phyloP scores from a whole-genome alignment of 2,888 invertebrate species.

The Ochropleura plecta region DNA sequence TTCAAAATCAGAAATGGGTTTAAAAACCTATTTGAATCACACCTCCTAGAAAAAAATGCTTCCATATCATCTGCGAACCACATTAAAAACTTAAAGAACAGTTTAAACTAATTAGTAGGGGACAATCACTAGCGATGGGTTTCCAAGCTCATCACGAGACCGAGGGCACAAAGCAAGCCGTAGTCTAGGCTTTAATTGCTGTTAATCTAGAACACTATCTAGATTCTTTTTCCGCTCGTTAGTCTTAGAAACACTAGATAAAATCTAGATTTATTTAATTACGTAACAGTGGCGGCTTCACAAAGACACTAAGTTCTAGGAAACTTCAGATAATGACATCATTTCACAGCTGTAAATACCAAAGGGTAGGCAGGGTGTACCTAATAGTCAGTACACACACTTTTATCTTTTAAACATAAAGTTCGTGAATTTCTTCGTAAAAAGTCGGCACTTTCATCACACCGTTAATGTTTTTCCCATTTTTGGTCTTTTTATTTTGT shows the following conservation, averaged over 20 bases:
- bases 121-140: conserved; percentile 62
- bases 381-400: not conserved
- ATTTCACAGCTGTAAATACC: not conserved
- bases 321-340: conserved; percentile 42
- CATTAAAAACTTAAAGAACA: not conserved
- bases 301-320: conserved; percentile 55
- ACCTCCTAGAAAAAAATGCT: not conserved
- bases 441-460: too few relatives aligned
- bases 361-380: not conserved
- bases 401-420: too few relatives aligned
- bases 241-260: conserved; percentile 75
- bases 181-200: conserved; percentile 78
- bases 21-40: not conserved
- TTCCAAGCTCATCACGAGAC: conserved; percentile 69
- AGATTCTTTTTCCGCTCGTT: conserved; percentile 81
- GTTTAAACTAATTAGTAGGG: conserved; percentile 44
- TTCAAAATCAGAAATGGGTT: not conserved
- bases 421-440: too few relatives aligned
- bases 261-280: conserved; percentile 75
- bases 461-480: too few relatives aligned
- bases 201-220: conserved; percentile 82
- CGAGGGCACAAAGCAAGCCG: conserved; percentile 74
- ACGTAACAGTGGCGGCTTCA: conserved; percentile 68
- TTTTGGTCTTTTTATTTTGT: too few relatives aligned
- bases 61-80: not conserved